Evolutionary conservation across 2,113 vertebrate species (phyloP).

Genomic region (Rhinoptilus africanus): DNA sequence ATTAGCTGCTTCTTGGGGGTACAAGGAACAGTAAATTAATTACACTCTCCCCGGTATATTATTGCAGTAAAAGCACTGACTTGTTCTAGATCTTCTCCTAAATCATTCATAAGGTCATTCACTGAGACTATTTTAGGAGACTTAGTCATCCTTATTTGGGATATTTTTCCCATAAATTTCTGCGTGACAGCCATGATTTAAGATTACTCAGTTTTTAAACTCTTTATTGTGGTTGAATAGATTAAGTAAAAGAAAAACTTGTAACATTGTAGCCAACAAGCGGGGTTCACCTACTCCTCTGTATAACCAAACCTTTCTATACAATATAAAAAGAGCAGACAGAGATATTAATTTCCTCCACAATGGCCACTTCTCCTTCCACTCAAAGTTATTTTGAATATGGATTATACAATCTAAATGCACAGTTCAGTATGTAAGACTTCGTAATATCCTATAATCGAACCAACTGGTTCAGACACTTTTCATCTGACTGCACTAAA

Average conservation of each 20-base stretch:
- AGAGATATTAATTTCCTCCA: not conserved
- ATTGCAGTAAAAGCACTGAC: not conserved
- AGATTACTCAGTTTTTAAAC: not conserved
- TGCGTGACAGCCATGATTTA: not conserved
- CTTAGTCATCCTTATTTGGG: not conserved
- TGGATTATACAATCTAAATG: not conserved
- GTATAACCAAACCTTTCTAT: not conserved
- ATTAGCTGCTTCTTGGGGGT: not conserved
- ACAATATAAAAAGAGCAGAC: not conserved
- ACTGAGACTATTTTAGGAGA: not conserved
- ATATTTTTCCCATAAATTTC: not conserved
- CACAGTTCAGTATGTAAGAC: not conserved
- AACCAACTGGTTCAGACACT: conserved; percentile 12
- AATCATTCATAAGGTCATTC: not conserved
- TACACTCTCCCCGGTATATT: not conserved
- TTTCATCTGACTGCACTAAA: conserved; percentile 31
- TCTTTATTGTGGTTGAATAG: not conserved
- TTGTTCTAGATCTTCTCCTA: not conserved
- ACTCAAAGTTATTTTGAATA: not conserved
- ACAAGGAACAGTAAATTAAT: not conserved
- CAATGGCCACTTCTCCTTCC: not conserved
- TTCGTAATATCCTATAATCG: not conserved
- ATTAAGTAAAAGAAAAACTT: not conserved
- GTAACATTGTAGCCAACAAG: not conserved
- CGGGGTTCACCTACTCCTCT: not conserved